Base-by-base conservation (phyloP, 2,113 vertebrate species). In the Lota lota region DNA sequence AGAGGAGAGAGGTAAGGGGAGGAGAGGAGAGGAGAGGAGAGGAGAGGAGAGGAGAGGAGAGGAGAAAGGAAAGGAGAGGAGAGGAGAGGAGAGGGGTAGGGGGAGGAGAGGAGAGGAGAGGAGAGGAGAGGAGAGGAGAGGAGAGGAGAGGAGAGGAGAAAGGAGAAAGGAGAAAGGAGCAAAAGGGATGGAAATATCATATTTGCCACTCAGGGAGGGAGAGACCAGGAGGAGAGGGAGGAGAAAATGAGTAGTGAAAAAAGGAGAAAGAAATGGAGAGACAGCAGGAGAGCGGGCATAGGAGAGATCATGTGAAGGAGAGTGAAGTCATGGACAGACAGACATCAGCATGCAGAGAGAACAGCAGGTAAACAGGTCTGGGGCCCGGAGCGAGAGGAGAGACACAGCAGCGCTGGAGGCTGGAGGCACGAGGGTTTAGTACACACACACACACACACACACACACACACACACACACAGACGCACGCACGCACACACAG, bases 321-420 rank as follows among this genome's bases (percentile, higher is more conserved):
- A 21, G 74, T 72, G 76, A 68, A 74, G 54, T 75, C 66, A 75
- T 50, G 70, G 69, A 78, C 61, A 72, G n/a, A 40, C 67, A 14
- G 56, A n/a, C n/a, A n/a, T 76, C 60, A 61, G 22, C 53, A 76
- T 72, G 61, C 71, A 69, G 72, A 75, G 51, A 69, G 64, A 33
- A 33, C 67, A 72, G 76, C 56, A 68, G 71, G 28, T 33, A 3
- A 33, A 33, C 28, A 33, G 3, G 28, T 33, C 58, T 76, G 70
- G 6, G 16, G 61, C 7, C 74, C 80, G 75, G 80, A 81, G 82
- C 73, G 72, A 83, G 84, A 88, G 85, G 84, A 85, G 79, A 86
- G 79, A 71, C 78, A 75, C 84, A 87, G 85, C 87, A 86, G 85
- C 79, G 74, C 69, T 74, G 73, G 80, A 85, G 74, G 80, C 88